Base-by-base conservation (phyloP, 2,113 vertebrate genomes). In the Gila orcuttii region DNA sequence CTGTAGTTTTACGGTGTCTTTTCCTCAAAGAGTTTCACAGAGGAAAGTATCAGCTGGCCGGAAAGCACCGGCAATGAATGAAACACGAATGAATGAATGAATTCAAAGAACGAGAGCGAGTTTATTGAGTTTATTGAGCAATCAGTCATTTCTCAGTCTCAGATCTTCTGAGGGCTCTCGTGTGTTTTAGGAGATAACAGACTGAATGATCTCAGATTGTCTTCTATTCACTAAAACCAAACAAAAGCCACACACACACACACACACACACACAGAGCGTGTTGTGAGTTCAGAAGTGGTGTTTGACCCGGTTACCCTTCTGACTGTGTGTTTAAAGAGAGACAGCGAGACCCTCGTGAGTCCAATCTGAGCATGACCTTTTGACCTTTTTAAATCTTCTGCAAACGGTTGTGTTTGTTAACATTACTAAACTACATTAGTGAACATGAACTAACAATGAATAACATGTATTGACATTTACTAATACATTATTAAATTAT, bases 261-360 rank as follows among this genome's bases (percentile, higher is more conserved):
- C 50, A 17, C 57, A 59, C 57, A 59, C 55, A 62, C 60, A 62
- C 60, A 25, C 62, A 64, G 5, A 66, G 13, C 31, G 25, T 0
- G 31, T 21, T 57, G 55, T 57, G 17, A 39, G 19, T 36, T 39
- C 10, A 11, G 52, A 60, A 79, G 76, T 33, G 75, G 31, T 69
- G 66, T 9, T 39, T 69, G 68, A 69, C 31, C 31, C 6, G 66
- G 66, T 69, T 31, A 68, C 28, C 64, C 64, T 33, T 68, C 64
- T 33, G 64, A 57, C 31, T 31, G 66, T 21, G 36, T 69, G 66
- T 69, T 69, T 69, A 69, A 69, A 17, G 17, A 15, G 66, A 33
- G 62, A 66, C 23, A 4, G 11, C 62, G 62, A 64, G 66, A 15
- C 66, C 66, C 66, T 68, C 66, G 66, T 69, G 66, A 69, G 66